Evolutionary conservation across 2,113 vertebrate genomes (phyloP).

Genomic region (Tachysurus vachellii): DNA sequence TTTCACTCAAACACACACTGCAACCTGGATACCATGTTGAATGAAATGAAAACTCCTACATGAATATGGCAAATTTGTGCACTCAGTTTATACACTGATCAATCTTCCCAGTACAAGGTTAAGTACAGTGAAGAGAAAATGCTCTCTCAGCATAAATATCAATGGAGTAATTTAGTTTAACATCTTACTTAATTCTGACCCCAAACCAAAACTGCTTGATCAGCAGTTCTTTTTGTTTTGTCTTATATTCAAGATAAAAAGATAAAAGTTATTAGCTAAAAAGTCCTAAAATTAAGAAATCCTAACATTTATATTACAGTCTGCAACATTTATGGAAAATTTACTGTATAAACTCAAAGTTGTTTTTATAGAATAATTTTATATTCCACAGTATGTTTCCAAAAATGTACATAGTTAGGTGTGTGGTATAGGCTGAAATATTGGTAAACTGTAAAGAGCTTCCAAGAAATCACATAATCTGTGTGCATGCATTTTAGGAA

Average conservation of each 20-base stretch:
- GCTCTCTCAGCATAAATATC: slow-evolving; percentile 37
- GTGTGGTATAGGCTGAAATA: not conserved
- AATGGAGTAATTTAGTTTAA: slow-evolving; percentile 15
- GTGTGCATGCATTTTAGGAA: not conserved
- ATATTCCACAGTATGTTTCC: not conserved
- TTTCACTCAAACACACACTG: not conserved
- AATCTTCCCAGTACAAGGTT: slow-evolving; percentile 29
- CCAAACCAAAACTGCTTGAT: slow-evolving; percentile 1
- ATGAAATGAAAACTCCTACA: slow-evolving; percentile 1
- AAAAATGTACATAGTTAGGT: not conserved
- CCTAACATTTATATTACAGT: not conserved
- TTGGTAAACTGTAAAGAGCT: not conserved
- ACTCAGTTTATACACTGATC: slow-evolving; percentile 29
- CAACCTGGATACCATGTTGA: not conserved
- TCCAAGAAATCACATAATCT: not conserved
- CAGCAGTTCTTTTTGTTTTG: slow-evolving; percentile 25
- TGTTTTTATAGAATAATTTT: not conserved
- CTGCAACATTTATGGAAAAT: not conserved
- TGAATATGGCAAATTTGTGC: slow-evolving; percentile 5
- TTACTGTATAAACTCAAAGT: not conserved
- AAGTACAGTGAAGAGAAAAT: slow-evolving; percentile 20
- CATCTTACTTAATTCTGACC: slow-evolving; percentile 28
- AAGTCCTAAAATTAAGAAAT: not conserved
- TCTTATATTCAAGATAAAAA: not conserved
- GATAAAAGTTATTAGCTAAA: not conserved